Base-by-base conservation (phyloP, 2,797 vertebrate species). In the Lutjanus argentimaculatus region DNA sequence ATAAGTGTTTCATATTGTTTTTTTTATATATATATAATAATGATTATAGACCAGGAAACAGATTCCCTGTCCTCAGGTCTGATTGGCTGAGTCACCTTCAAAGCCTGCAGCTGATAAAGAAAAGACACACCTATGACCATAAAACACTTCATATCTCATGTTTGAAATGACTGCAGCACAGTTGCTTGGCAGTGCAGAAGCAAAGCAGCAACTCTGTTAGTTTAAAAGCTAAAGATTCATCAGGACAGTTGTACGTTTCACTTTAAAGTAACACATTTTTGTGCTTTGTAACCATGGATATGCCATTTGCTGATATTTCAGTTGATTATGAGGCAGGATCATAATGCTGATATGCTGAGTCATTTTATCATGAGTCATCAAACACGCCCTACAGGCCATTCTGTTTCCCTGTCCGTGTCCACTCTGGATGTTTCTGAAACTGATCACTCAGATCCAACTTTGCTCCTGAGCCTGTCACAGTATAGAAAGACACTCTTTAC, bases 321-420 rank as follows among this genome's bases (percentile, higher is more conserved):
- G 48, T 43, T 69, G 51, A 74, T 57, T 75, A 48, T 71, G 63
- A 77, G 13, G 57, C 25, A 42, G 59, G n/a, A 43, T 63, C 40
- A 57, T 63, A 48, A 64, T 15, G 4, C 69, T 75, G 72, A 73
- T 73, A 56, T 76, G 84, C 80, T 82, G 80, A 91, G 70, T 89
- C 81, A 85, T 73, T 69, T 84, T 85, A 67, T 80, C 77, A 61
- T 81, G 75, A 79, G 75, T 88, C 82, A 88, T 75, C 75, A 76
- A 76, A 79, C 65, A 66, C 73, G 5, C 78, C 82, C 82, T 82
- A 56, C 56, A 64, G 40, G 58, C 75, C 67, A 1, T 22, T 67
- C 65, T 79, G 36, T 48, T 40, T 77, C 42, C 36, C 22, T 13
- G 64, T 71, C 61, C 2, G 3, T 19, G 51, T 30, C 16, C 62